Conservation (phyloP, 2,113 vertebrate species). For the Taxidea taxus region DNA sequence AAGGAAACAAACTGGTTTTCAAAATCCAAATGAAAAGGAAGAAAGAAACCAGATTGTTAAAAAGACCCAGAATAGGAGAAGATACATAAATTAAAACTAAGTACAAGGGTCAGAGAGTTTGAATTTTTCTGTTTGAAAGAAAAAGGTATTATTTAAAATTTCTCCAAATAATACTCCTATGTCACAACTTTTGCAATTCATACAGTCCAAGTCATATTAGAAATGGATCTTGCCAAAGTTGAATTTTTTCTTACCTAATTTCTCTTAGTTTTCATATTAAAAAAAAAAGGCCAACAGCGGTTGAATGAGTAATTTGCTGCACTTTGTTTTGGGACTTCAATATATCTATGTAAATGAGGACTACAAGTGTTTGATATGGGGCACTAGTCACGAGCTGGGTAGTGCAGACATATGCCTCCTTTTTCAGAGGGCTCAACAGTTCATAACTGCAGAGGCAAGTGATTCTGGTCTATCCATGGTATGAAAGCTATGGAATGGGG, state of each 20-base stretch:
- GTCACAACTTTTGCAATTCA: slow-evolving; percentile 52
- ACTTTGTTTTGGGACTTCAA: not conserved
- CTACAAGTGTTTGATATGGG: not conserved
- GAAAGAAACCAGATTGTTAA: not conserved
- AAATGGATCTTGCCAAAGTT: not conserved
- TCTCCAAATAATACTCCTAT: not conserved
- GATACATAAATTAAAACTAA: not conserved
- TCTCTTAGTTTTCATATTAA: slow-evolving; percentile 24
- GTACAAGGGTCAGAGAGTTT: not conserved
- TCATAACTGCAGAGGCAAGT: not conserved
- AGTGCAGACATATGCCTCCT: not conserved
- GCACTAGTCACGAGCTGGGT: not conserved
- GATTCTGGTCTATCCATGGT: not conserved
- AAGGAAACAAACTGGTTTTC: not conserved
- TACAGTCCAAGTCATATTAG: not conserved
- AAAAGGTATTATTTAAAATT: not conserved
- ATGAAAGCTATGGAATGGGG: not conserved
- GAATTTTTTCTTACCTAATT: slow-evolving; percentile 25
- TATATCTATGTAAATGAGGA: not conserved
- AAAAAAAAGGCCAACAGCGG: not conserved
- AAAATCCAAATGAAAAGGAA: not conserved
- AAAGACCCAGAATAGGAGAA: not conserved
- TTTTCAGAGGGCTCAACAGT: not conserved
- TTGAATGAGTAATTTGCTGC: not conserved
- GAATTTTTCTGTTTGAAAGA: not conserved